Evolutionary conservation across 1,140 invertebrate species (phyloP).

Genomic region (Trichoplusia ni): DNA sequence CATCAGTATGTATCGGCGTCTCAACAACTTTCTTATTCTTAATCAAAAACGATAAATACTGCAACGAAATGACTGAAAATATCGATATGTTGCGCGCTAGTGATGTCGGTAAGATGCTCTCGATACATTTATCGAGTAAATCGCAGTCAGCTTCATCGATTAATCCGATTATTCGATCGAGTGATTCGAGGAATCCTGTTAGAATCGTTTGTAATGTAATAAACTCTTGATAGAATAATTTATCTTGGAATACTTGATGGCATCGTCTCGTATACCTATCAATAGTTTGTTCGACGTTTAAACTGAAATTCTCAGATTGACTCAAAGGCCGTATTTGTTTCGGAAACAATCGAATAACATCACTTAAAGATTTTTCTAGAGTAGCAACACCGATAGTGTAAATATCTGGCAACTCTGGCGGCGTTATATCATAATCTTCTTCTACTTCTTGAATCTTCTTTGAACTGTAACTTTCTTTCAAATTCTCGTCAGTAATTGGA

Average conservation of each 20-base stretch:
- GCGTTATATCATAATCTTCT: constrained; percentile 64
- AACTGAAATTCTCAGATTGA: constrained; percentile 74
- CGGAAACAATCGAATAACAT: constrained; percentile 72
- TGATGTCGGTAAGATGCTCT: constrained; percentile 61
- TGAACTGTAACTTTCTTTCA: constrained; percentile 66
- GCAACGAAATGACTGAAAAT: constrained; percentile 76
- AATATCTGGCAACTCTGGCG: constrained; percentile 68
- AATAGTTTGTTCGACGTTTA: constrained; percentile 73
- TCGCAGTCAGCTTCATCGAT: constrained; percentile 71
- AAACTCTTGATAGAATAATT: constrained; percentile 76
- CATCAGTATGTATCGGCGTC: constrained; percentile 61
- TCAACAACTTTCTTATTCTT: constrained; percentile 73
- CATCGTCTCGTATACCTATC: constrained; percentile 78
- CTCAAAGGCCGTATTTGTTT: constrained; percentile 78
- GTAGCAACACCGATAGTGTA: constrained; percentile 56
- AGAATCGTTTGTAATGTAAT: constrained; percentile 68
- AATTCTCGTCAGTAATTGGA: constrained; percentile 63
- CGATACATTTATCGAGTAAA: constrained; percentile 68
- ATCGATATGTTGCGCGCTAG: constrained; percentile 69
- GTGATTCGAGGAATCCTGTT: constrained; percentile 60
- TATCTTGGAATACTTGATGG: constrained; percentile 79
- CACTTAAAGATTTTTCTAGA: constrained; percentile 67
- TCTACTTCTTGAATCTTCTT: constrained; percentile 68
- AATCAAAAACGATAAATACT: constrained; percentile 78
- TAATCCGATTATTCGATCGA: constrained; percentile 52